phyloP scores from a whole-genome alignment of 2,797 vertebrate species.

The Clarias laeviceps region DNA sequence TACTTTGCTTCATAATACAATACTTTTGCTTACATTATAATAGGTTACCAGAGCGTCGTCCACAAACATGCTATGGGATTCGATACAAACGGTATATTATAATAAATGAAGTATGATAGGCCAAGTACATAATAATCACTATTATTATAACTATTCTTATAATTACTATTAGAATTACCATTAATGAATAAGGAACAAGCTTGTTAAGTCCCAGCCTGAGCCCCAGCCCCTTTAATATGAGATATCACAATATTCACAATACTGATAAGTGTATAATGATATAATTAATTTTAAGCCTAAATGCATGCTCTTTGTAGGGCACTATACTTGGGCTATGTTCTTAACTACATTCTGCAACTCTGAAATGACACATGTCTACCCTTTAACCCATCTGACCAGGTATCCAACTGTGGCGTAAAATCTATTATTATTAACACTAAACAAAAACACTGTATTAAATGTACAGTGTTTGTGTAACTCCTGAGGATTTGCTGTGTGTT shows the following conservation, averaged over 20 bases:
- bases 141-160: background rate
- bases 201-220: background rate
- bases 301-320: background rate
- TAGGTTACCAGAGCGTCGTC: background rate
- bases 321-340: too few relatives aligned
- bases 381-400: too few relatives aligned
- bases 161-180: too few relatives aligned
- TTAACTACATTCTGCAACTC: background rate
- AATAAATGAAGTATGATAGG: background rate
- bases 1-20: background rate
- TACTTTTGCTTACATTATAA: background rate
- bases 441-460: too few relatives aligned
- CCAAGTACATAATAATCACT: background rate
- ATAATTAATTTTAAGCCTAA: background rate
- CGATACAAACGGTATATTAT: background rate
- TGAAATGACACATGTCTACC: background rate
- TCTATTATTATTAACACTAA: too few relatives aligned
- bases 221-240: background rate
- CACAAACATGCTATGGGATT: background rate
- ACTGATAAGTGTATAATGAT: background rate
- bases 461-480: background rate
- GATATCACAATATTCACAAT: background rate
- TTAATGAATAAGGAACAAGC: too few relatives aligned
- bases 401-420: background rate
- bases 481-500: background rate